Evolutionary conservation across 2,113 vertebrate species (phyloP).

Genomic region (Jacana jacana): DNA sequence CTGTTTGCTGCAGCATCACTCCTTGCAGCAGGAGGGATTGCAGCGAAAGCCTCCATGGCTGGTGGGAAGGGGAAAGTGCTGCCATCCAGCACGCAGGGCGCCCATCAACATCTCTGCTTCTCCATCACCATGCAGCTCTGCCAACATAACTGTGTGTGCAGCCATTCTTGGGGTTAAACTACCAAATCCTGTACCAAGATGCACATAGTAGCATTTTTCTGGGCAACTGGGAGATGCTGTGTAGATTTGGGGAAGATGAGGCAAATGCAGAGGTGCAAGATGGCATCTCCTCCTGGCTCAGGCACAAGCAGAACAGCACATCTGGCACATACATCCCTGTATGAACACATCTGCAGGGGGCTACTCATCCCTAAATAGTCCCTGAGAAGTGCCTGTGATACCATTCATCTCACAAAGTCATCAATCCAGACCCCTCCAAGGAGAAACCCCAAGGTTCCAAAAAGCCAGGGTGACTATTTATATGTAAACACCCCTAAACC

Average conservation of each 20-base stretch:
- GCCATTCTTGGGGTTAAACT: not conserved
- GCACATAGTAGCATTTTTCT: not conserved
- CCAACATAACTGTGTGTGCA: too few species aligned
- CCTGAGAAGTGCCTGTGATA: accelerated
- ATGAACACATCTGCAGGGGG: not conserved
- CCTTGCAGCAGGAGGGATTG: conserved; percentile 10
- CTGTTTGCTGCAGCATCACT: not conserved
- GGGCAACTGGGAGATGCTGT: not conserved
- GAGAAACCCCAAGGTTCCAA: not conserved
- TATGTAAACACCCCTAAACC: not conserved
- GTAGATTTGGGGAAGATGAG: not conserved
- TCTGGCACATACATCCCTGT: not conserved
- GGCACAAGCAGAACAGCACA: not conserved
- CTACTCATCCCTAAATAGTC: not conserved
- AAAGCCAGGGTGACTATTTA: not conserved
- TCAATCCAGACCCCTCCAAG: not conserved
- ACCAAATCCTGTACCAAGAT: not conserved
- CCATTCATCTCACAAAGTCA: not conserved
- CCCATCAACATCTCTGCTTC: accelerated
- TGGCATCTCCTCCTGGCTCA: not conserved
- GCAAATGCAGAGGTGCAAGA: not conserved
- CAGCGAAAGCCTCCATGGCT: not conserved
- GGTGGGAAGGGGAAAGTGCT: not conserved
- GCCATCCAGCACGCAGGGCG: not conserved
- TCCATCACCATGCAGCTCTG: not conserved